Evolutionary conservation across 2,113 vertebrate species (phyloP).

Genomic region (Capra hircus): DNA sequence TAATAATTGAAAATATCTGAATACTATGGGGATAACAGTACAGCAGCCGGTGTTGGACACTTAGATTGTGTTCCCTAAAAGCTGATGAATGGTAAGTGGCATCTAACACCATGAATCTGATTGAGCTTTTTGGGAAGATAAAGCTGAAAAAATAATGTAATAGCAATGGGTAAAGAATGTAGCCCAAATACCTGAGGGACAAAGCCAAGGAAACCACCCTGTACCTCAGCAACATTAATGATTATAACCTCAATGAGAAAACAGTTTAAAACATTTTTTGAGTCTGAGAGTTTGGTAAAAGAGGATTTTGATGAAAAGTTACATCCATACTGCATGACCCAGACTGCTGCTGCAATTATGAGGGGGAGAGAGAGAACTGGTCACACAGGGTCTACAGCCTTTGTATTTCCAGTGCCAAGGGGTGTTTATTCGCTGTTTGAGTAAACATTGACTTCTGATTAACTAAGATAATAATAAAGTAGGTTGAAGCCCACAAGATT

Average conservation of each 20-base stretch:
- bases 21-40: background rate
- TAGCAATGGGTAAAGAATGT: constrained; percentile 53
- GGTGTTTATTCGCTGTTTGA: background rate
- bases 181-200: background rate
- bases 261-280: constrained; percentile 77
- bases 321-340: constrained; percentile 58
- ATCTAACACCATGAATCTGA: background rate
- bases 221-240: constrained; percentile 53
- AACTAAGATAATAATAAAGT: background rate
- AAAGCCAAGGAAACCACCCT: constrained; percentile 44
- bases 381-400: constrained; percentile 39
- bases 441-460: constrained; percentile 47
- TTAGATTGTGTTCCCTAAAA: background rate
- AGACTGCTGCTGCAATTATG: constrained; percentile 56
- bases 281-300: constrained; percentile 69
- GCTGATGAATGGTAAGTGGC: background rate
- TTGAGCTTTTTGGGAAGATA: background rate
- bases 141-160: background rate
- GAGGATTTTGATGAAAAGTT: constrained; percentile 73
- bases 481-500: background rate
- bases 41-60: background rate
- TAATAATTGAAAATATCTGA: background rate
- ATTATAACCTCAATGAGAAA: constrained; percentile 70
- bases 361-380: background rate
- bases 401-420: constrained; percentile 3